Conservation (phyloP, 2,888 invertebrate genomes). For the Keiferia lycopersicella region DNA sequence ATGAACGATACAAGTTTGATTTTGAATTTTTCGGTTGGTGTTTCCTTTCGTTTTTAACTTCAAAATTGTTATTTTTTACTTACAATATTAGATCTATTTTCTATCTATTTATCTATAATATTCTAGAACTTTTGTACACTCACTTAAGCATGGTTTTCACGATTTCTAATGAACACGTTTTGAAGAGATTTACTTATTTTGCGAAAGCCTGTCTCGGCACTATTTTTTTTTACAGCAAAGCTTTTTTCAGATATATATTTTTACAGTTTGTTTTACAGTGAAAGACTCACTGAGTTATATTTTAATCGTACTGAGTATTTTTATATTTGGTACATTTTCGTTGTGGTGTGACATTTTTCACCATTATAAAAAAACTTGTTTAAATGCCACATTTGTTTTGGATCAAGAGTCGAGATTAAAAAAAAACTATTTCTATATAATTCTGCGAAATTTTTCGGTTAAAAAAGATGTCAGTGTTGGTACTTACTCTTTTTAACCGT, state of each 20-base stretch:
- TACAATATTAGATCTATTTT: not conserved
- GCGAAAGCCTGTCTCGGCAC: conserved; percentile 17
- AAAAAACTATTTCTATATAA: too few relatives aligned
- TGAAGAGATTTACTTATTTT: conserved; percentile 13
- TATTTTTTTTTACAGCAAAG: conserved; percentile 22
- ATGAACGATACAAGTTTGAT: not conserved
- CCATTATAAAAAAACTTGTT: too few relatives aligned
- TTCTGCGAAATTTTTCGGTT: not conserved
- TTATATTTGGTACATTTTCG: not conserved
- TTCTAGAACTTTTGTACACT: not conserved
- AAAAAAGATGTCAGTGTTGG: not conserved
- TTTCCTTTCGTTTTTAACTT: not conserved
- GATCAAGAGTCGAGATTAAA: not conserved
- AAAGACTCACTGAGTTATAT: too few relatives aligned
- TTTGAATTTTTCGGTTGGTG: not conserved
- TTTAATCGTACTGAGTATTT: not conserved
- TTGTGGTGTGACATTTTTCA: too few relatives aligned
- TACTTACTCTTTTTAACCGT: too few relatives aligned
- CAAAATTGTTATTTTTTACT: not conserved
- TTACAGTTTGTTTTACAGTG: conserved; percentile 8
- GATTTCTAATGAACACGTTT: not conserved
- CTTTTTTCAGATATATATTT: conserved; percentile 10
- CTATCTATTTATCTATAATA: too few relatives aligned
- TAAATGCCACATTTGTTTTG: not conserved
- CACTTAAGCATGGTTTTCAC: conserved; percentile 13